Base-by-base conservation (phyloP, 37 sponge, comb jelly and placozoan genomes). In the Cladorhizidae sp. region DNA sequence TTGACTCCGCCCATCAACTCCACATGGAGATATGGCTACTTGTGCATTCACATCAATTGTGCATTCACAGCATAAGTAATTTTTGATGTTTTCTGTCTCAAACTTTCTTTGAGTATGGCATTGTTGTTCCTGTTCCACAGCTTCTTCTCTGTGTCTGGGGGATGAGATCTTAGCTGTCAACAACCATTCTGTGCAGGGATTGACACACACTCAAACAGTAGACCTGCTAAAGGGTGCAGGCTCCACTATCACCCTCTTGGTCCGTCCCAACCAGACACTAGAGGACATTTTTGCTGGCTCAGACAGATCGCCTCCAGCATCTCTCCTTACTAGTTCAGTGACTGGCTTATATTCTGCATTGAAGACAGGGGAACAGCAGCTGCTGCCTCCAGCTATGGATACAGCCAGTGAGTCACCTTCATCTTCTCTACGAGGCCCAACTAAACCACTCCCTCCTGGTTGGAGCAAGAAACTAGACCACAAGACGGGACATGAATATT, bases 131-230 rank as follows among this genome's bases (percentile, higher is more conserved):
- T n/a, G n/a, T n/a, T n/a, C n/a, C n/a, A n/a, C 77, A 88, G 86
- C 77, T 37, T 67, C n/a, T 11, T 49, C 51, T 40, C 75, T 92
- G 23, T 40, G 61, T 20, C 78, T 87, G 39, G 93, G 93, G 11
- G 93, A 92, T 81, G 93, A 88, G 78, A 68, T 92, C 23, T 38
- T 92, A 31, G 76, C 89, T 7, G 89, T 91, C 17, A 91, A 91
- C 43, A 80, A 80, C 0, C 72, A 73, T 14, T 51, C 67, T 25
- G 71, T 91, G 51, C 79, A 70, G 20, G 87, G 84, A 22, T 57
- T 79, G 21, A 74, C 74, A 6, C 92, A 91, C 68, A 31, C 45
- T 25, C 72, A 91, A 25, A 87, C 84, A 8, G 92, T 91, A 0
- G 40, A 65, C 6, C 14, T 22, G 14, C 71, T 91, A 0, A 77